These are phyloP conservation scores for Cercopithecus diana DNA, from an alignment of 2,797 vertebrate species.

Conservation along the genomic window DNA sequence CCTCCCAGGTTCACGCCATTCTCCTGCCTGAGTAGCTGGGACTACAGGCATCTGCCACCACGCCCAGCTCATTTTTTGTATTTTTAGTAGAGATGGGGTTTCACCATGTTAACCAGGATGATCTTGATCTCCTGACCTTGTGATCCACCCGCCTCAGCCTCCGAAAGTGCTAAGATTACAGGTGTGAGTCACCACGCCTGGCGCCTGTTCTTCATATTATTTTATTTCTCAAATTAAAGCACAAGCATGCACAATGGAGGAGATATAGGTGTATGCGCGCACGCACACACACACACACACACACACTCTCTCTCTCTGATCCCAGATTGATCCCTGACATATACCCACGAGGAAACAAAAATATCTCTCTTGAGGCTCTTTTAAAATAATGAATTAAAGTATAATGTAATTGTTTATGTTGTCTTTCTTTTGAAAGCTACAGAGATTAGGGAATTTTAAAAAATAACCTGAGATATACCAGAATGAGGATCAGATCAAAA, in stretches of 20 bases:
- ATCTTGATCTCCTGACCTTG: too few species aligned
- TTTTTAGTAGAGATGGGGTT: too few species aligned
- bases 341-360: background rate
- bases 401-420: background rate
- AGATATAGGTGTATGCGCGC: background rate
- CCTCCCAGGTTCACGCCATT: fast-evolving
- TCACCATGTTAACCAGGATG: too few species aligned
- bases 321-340: too few species aligned
- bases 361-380: background rate
- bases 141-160: too few species aligned
- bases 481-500: background rate
- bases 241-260: background rate
- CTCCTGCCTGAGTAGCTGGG: too few species aligned
- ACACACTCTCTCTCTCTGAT: too few species aligned
- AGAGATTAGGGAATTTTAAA: background rate
- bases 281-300: too few species aligned
- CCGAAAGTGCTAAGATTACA: too few species aligned
- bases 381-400: background rate
- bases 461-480: background rate
- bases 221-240: constrained; percentile 24
- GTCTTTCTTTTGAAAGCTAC: constrained; percentile 14
- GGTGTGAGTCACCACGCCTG: too few species aligned
- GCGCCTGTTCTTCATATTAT: background rate
- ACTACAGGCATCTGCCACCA: too few species aligned
- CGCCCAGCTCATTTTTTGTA: too few species aligned